Evolutionary conservation across 1,140 invertebrate species (phyloP).

Genomic region (Brachionus rotundiformis): DNA sequence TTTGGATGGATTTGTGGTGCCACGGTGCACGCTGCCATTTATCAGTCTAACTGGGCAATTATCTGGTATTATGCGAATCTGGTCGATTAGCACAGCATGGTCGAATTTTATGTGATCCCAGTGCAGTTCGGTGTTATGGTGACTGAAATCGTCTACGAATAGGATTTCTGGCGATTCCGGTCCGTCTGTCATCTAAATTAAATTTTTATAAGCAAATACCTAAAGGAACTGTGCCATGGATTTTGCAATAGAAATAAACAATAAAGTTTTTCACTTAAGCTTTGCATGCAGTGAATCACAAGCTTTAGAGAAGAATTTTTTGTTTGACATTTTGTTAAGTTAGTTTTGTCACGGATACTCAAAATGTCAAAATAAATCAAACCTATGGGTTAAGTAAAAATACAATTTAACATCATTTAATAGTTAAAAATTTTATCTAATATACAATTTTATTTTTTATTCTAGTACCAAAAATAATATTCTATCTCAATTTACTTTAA

Average conservation of each 20-base stretch:
- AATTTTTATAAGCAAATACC: not conserved
- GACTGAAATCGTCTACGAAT: slow-evolving; percentile 12
- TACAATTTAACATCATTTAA: too few species aligned
- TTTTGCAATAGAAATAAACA: not conserved
- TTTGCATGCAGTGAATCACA: not conserved
- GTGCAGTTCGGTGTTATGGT: slow-evolving; percentile 2
- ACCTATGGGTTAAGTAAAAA: too few species aligned
- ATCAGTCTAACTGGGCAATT: slow-evolving; percentile 14
- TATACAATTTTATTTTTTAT: too few species aligned
- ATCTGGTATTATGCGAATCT: slow-evolving; percentile 38
- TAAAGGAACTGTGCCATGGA: not conserved
- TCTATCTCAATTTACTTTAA: too few species aligned
- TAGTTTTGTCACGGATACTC: not conserved
- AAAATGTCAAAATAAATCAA: not conserved
- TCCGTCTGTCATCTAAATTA: slow-evolving; percentile 42
- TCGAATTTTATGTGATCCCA: slow-evolving; percentile 51
- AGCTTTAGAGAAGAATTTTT: not conserved
- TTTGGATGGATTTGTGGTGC: slow-evolving; percentile 1
- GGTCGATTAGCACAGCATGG: slow-evolving; percentile 4
- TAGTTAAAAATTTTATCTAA: too few species aligned
- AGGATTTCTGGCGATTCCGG: slow-evolving; percentile 11
- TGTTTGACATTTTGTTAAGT: not conserved
- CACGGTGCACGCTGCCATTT: not conserved
- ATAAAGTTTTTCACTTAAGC: not conserved
- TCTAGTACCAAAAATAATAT: too few species aligned